Evolutionary conservation across 2,888 invertebrate genomes (phyloP), one percentile per base, ranked within the genome.

Genomic region (Pristionchus entomophagus): DNA sequence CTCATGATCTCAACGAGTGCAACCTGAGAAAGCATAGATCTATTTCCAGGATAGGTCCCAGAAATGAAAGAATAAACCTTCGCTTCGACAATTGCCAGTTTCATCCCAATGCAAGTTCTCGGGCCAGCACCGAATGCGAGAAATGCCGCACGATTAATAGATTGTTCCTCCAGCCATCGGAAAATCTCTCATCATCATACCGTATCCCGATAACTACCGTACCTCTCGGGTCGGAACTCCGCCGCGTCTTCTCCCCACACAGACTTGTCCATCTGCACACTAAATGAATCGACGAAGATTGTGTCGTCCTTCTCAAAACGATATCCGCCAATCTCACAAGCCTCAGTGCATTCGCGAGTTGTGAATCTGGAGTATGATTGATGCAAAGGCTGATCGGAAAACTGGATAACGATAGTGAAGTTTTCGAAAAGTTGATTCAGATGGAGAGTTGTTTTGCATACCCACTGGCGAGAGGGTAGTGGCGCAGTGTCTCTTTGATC

Each of bases 81-180:
- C 35, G 88, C 87, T 87, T 93, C 93, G 22, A 89, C 29, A 38
- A 89, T 87, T 29, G 91, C 92, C 49, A 92, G 73, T 19, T 90
- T 77, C 89, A 91, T 89, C 83, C 92, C 92, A 53, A 92, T 89
- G 85, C 93, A 93, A 29, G 87, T 86, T 69, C 92, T 84, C 2
- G 91, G 91, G 0, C 92, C 92, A 0, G 88, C 91, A 10, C 92
- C 92, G 80, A 91, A 92, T 14, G 86, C 51, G 26, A 53, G 77
- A 69, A 86, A 35, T 26, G 83, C 35, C 26, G 81, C 65, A 45
- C 62, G 45, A 29, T 51, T 19, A 22, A 45, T 19, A 10, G 26
- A 17, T 38, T 32, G 22, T 26, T 56, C 84, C 22, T 86, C 86
- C 49, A 87, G 53, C 86, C 86, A 87, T 86, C 87, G 32, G 22